Percentiles rank a stretch among this genome's conserved stretches.
Evolutionary conservation across 2,888 invertebrate genomes (phyloP).

Genomic region (Oscheius onirici): DNA sequence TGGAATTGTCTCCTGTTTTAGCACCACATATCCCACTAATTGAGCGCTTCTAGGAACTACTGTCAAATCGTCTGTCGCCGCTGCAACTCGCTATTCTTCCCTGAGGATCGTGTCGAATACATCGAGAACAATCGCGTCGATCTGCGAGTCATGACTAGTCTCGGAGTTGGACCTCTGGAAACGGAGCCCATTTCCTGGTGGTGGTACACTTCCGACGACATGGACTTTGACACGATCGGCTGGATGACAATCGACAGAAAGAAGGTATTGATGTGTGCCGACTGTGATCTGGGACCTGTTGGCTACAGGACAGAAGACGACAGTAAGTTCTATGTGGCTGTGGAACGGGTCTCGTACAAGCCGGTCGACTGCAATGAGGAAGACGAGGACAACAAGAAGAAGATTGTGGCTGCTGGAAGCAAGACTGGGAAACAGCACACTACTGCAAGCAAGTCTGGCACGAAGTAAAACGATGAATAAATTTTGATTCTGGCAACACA

Average conservation of each 20-base stretch:
- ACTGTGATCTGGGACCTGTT: constrained; percentile 65
- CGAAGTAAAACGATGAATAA: neutral
- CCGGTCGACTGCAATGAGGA: constrained; percentile 5
- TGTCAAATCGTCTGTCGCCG: constrained; percentile 60
- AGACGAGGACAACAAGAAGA: constrained; percentile 1
- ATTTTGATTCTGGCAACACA: neutral
- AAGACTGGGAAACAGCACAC: too few relatives aligned
- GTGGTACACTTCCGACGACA: constrained; percentile 63
- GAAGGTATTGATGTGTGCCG: constrained; percentile 60
- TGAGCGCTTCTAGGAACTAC: too few relatives aligned
- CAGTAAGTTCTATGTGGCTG: constrained; percentile 60
- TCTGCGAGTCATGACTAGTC: constrained; percentile 47
- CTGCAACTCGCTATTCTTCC: constrained; percentile 60
- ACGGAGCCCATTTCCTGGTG: constrained; percentile 51
- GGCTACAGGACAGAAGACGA: constrained; percentile 56
- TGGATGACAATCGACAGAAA: constrained; percentile 63
- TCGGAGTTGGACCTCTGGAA: constrained; percentile 36
- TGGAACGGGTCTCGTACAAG: constrained; percentile 57
- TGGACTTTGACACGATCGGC: constrained; percentile 63
- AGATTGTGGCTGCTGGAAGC: too few relatives aligned
- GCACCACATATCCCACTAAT: too few relatives aligned
- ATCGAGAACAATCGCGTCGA: constrained; percentile 49
- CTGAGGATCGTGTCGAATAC: constrained; percentile 54
- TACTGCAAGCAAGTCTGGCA: too few relatives aligned
- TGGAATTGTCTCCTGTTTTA: too few relatives aligned